phyloP scores from a whole-genome alignment of 2,888 invertebrate species.

The Tetranychus piercei region DNA sequence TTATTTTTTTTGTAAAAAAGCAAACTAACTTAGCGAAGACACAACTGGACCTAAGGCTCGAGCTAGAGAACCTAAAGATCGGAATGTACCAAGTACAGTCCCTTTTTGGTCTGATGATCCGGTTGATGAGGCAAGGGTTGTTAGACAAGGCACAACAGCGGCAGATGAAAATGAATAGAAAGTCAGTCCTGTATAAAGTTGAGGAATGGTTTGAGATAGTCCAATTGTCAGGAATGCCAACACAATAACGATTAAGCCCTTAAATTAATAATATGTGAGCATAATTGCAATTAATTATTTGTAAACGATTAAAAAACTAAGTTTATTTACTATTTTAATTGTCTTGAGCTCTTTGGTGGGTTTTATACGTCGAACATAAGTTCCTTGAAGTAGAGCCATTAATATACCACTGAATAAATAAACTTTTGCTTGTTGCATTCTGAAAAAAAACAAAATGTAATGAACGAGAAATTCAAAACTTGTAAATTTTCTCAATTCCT shows the following conservation, averaged over 20 bases:
- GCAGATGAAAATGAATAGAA: constrained; percentile 59
- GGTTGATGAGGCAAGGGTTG: constrained; percentile 64
- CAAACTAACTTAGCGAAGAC: constrained; percentile 52
- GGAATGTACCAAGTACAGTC: constrained; percentile 73
- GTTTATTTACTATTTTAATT: constrained; percentile 43
- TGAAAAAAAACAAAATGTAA: constrained; percentile 31
- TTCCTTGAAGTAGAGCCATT: constrained; percentile 74
- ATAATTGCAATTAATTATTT: constrained; percentile 3
- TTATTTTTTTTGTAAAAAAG: too few relatives aligned
- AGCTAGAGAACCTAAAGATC: constrained; percentile 82
- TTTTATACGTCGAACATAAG: constrained; percentile 60
- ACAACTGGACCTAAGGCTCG: constrained; percentile 75
- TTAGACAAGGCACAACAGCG: constrained; percentile 82
- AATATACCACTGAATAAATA: constrained; percentile 76
- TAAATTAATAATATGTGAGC: constrained; percentile 20
- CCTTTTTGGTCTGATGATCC: constrained; percentile 55
- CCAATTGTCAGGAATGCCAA: constrained; percentile 71
- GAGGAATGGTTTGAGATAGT: constrained; percentile 40
- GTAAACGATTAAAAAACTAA: constrained; percentile 1
- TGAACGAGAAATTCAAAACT: neutral
- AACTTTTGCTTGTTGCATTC: constrained; percentile 95
- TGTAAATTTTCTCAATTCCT: constrained; percentile 5
- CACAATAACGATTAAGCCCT: constrained; percentile 62
- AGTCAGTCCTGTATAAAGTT: constrained; percentile 62
- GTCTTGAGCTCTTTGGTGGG: constrained; percentile 50